phyloP scores from a whole-genome alignment of 1,140 invertebrate species.

The Lamellibrachia luymesi region DNA sequence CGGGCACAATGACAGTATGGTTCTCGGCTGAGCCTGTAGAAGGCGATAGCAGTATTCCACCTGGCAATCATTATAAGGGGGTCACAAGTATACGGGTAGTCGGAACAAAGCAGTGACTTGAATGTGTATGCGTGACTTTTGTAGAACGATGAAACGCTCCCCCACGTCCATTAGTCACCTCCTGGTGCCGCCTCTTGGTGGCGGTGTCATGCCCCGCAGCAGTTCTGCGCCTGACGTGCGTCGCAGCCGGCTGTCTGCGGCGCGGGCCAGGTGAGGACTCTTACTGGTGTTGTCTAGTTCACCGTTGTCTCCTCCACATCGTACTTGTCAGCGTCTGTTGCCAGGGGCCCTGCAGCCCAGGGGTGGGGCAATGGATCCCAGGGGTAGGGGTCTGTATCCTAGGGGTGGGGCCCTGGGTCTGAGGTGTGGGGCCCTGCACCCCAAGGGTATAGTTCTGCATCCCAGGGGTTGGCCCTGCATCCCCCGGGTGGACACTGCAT shows the following conservation, averaged over 20 bases:
- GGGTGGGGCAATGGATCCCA: too few relatives aligned
- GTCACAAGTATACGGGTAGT: neutral
- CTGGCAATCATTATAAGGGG: neutral
- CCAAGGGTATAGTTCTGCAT: too few relatives aligned
- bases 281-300: conserved; percentile 16
- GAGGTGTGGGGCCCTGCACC: too few relatives aligned
- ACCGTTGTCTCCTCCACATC: neutral
- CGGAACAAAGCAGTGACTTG: neutral
- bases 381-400: too few relatives aligned
- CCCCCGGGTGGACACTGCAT: too few relatives aligned
- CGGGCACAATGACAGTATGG: neutral
- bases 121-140: conserved; percentile 1
- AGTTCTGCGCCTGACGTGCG: conserved; percentile 25
- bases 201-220: conserved; percentile 20
- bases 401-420: too few relatives aligned
- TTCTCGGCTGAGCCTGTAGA: neutral
- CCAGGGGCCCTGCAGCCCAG: too few relatives aligned
- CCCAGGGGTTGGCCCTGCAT: too few relatives aligned
- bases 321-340: neutral
- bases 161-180: conserved; percentile 13
- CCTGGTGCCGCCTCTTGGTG: conserved; percentile 1
- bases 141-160: conserved; percentile 16
- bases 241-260: conserved; percentile 1
- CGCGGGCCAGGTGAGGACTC: conserved; percentile 6
- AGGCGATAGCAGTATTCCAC: neutral